A percentile compares a stretch with the other conserved stretches of the same genome.
Evolutionary conservation across 2,888 invertebrate species (phyloP).

Genomic region (Sarcophaga carnaria): DNA sequence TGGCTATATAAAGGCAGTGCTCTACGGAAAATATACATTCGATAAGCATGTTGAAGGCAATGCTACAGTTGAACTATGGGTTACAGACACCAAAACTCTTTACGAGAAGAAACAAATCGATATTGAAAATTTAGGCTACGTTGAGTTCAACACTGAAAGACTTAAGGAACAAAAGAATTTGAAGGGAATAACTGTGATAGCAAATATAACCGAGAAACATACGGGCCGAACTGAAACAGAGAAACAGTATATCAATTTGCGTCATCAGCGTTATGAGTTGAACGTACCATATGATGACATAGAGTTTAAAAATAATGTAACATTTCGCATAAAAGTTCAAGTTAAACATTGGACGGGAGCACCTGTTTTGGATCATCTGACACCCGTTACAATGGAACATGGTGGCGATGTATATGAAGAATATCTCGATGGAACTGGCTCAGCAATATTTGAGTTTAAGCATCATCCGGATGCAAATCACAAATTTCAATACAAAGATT

Average conservation of each 20-base stretch:
- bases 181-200: background rate
- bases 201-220: background rate
- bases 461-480: background rate
- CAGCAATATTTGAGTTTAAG: constrained; percentile 83
- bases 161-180: background rate
- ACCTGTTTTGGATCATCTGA: constrained; percentile 83
- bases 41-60: constrained; percentile 94
- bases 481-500: constrained; percentile 4
- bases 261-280: constrained; percentile 86
- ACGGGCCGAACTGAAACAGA: background rate
- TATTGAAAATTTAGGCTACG: background rate
- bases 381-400: constrained; percentile 7
- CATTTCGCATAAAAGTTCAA: constrained; percentile 90
- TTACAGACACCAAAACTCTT: background rate
- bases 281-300: constrained; percentile 90
- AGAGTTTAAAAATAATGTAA: constrained; percentile 93
- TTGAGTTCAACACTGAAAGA: background rate
- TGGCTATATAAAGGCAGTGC: background rate
- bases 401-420: background rate
- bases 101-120: background rate
- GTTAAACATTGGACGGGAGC: constrained; percentile 87
- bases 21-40: constrained; percentile 87
- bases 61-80: constrained; percentile 88
- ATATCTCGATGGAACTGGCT: constrained; percentile 84
- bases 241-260: background rate